A percentile compares a stretch with the other conserved stretches of the same genome.
Evolutionary conservation across 2,797 vertebrate genomes (phyloP).

Genomic region (Arctocebus calabarensis): DNA sequence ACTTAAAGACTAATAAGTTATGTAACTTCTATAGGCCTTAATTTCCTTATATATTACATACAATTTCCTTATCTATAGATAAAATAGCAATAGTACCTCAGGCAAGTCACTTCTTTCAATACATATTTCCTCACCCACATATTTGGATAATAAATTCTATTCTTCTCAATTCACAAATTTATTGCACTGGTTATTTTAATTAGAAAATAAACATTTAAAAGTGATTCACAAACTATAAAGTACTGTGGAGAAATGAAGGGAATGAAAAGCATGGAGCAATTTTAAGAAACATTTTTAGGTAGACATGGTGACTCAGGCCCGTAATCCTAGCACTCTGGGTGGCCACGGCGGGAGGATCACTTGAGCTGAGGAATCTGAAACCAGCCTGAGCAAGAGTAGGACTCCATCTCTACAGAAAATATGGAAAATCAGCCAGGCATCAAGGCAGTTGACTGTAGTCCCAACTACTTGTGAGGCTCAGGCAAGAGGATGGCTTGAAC

Average conservation of each 20-base stretch:
- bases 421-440: no score
- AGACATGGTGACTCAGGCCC: no score
- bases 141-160: constrained; percentile 7
- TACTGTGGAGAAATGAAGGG: background rate
- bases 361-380: no score
- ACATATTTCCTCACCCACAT: constrained; percentile 17
- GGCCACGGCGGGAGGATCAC: no score
- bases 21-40: background rate
- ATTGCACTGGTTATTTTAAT: constrained; percentile 37
- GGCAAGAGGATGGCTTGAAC: no score
- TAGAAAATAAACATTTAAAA: background rate
- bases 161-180: constrained; percentile 17
- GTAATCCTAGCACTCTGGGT: no score
- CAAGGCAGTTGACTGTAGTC: no score
- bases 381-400: no score
- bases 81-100: background rate
- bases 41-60: constrained; percentile 31
- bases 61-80: constrained; percentile 38
- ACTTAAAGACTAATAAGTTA: background rate
- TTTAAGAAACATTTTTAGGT: constrained; percentile 17
- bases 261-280: background rate
- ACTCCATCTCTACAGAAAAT: no score
- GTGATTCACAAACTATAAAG: background rate
- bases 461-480: no score
- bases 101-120: constrained; percentile 24